phyloP scores from a whole-genome alignment of 2,113 vertebrate genomes.

The Oreochromis aureus region DNA sequence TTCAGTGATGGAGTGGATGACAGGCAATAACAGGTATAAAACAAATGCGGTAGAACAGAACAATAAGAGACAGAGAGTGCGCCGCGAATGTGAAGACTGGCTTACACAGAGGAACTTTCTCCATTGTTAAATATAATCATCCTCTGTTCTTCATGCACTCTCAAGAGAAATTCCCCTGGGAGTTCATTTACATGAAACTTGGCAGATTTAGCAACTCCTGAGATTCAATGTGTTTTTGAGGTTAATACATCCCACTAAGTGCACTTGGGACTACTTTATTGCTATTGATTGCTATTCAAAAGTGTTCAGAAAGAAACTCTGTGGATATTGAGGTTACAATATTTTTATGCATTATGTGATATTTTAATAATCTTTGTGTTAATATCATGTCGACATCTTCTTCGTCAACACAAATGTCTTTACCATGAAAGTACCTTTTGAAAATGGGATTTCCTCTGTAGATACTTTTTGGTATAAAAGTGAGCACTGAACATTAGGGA shows the following conservation, averaged over 20 bases:
- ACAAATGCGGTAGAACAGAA: conserved; percentile 46
- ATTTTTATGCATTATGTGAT: background rate
- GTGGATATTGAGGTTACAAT: background rate
- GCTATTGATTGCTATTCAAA: conserved; percentile 7
- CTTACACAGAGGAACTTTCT: conserved; percentile 48
- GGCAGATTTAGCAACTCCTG: conserved; percentile 61
- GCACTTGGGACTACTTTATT: conserved; percentile 1
- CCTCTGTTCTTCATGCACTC: conserved; percentile 49
- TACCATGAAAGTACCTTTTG: background rate
- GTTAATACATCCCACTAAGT: conserved; percentile 13
- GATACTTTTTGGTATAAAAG: background rate
- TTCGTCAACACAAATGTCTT: background rate
- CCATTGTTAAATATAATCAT: conserved; percentile 74
- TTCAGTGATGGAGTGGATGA: conserved; percentile 58
- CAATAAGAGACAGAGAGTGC: conserved; percentile 21
- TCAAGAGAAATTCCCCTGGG: conserved; percentile 46
- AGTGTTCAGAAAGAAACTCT: background rate
- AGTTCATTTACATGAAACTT: conserved; percentile 60
- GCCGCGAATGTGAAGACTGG: conserved; percentile 14
- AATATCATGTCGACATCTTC: background rate
- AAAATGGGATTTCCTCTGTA: background rate
- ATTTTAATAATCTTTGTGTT: background rate
- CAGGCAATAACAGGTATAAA: conserved; percentile 56
- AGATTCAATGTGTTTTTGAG: conserved; percentile 44
- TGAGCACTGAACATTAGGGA: background rate